A percentile compares a stretch with the other conserved stretches of the same genome.
Conservation (phyloP, 2,797 vertebrate genomes). For the Okamejei kenojei region DNA sequence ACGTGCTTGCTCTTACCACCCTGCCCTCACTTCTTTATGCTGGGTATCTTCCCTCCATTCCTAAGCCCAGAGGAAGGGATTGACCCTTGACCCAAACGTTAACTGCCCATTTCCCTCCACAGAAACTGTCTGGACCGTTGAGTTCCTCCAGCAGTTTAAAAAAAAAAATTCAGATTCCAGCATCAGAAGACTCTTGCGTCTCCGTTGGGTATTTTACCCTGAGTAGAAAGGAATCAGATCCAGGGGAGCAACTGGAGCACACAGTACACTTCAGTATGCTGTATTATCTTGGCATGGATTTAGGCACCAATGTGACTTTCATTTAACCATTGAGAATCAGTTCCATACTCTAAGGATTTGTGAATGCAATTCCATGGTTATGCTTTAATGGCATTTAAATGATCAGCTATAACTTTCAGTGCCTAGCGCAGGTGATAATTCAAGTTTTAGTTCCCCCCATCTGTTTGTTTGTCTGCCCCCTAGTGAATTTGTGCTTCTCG, state of each 20-base stretch:
- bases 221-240: background rate
- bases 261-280: background rate
- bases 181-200: no score
- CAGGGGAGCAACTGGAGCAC: background rate
- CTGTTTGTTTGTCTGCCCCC: background rate
- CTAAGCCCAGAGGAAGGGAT: no score
- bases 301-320: background rate
- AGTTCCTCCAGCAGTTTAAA: no score
- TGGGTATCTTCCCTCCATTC: no score
- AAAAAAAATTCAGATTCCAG: no score
- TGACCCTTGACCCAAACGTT: no score
- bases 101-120: no score
- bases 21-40: no score
- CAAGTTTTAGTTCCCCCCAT: background rate
- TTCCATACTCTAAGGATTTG: background rate
- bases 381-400: constrained; percentile 1
- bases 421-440: background rate
- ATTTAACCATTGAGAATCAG: background rate
- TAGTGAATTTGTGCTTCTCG: background rate
- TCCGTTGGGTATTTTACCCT: background rate
- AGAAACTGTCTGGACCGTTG: no score
- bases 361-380: background rate
- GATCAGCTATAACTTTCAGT: background rate
- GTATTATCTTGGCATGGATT: background rate
- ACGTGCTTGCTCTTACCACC: no score